Evolutionary conservation across 2,797 vertebrate genomes (phyloP).

Genomic region (Acipenser oxyrinchus): DNA sequence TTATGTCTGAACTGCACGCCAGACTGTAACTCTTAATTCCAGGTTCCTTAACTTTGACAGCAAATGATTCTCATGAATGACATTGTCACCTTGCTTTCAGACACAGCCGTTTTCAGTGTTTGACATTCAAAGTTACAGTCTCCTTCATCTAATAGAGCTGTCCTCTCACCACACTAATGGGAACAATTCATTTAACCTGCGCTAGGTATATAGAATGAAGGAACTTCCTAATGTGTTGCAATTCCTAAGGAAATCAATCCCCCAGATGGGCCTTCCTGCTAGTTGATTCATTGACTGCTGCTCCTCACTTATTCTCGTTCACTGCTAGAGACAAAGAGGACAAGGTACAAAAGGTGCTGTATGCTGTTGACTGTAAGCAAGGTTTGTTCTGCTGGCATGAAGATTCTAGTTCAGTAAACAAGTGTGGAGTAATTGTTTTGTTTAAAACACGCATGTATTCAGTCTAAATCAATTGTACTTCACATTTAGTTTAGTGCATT

Average conservation of each 20-base stretch:
- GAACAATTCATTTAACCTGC: conserved; percentile 76
- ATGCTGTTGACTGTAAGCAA: conserved; percentile 43
- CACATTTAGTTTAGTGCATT: no score
- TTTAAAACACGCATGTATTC: no score
- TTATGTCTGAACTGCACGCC: conserved; percentile 45
- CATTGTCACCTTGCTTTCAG: conserved; percentile 54
- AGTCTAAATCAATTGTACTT: no score
- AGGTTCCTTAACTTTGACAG: conserved; percentile 57
- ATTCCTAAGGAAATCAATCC: conserved; percentile 57
- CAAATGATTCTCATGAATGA: conserved; percentile 63
- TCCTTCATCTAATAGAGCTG: conserved; percentile 75
- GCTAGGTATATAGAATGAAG: conserved; percentile 60
- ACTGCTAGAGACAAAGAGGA: conserved; percentile 58
- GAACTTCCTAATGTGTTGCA: conserved; percentile 56
- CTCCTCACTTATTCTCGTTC: conserved; percentile 60
- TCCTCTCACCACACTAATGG: conserved; percentile 66
- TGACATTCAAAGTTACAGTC: conserved; percentile 76
- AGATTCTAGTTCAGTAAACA: no score
- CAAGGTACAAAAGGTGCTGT: conserved; percentile 6
- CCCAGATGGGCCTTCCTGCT: conserved; percentile 47
- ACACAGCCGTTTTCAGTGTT: conserved; percentile 39
- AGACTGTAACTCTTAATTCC: conserved; percentile 59
- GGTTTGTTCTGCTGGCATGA: no score
- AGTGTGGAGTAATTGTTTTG: no score
- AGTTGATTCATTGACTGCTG: conserved; percentile 66